Evolutionary conservation across 2,797 vertebrate genomes (phyloP).

Genomic region (Borostomias antarcticus): DNA sequence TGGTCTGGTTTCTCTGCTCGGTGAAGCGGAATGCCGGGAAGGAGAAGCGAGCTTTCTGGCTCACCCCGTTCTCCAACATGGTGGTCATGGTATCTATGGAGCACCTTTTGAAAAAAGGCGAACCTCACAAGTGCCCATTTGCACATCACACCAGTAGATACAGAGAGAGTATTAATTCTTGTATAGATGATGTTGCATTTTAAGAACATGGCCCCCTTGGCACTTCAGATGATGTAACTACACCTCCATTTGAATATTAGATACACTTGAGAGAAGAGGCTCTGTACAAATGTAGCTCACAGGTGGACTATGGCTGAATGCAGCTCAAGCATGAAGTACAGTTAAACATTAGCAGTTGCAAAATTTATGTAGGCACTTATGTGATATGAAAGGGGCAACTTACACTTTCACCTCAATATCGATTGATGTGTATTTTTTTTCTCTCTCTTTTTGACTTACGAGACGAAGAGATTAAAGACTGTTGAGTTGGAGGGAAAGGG

Average conservation of each 20-base stretch:
- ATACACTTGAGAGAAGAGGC: constrained; percentile 23
- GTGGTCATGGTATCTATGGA: constrained; percentile 65
- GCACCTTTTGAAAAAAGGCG: constrained; percentile 70
- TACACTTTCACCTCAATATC: background rate
- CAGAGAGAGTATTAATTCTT: constrained; percentile 47
- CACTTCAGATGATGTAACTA: constrained; percentile 8
- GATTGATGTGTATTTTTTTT: background rate
- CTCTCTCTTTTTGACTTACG: constrained; percentile 60
- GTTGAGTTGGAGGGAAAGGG: constrained; percentile 65
- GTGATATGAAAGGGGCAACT: background rate
- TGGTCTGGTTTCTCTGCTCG: constrained; percentile 73
- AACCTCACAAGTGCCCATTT: constrained; percentile 57
- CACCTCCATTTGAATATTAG: constrained; percentile 1
- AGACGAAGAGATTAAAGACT: constrained; percentile 74
- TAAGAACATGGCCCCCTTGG: constrained; percentile 37
- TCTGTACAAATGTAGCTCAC: constrained; percentile 26
- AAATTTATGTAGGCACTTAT: constrained; percentile 11
- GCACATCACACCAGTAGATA: constrained; percentile 50
- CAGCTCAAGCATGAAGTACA: constrained; percentile 25
- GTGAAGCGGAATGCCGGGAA: constrained; percentile 78
- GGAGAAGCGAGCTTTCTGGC: constrained; percentile 71
- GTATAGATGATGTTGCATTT: constrained; percentile 25
- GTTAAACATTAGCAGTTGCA: constrained; percentile 14
- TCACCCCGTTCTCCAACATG: constrained; percentile 69
- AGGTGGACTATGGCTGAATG: constrained; percentile 22